Evolutionary conservation across 2,888 invertebrate genomes (phyloP).

Genomic region (Stenodera caucasica): DNA sequence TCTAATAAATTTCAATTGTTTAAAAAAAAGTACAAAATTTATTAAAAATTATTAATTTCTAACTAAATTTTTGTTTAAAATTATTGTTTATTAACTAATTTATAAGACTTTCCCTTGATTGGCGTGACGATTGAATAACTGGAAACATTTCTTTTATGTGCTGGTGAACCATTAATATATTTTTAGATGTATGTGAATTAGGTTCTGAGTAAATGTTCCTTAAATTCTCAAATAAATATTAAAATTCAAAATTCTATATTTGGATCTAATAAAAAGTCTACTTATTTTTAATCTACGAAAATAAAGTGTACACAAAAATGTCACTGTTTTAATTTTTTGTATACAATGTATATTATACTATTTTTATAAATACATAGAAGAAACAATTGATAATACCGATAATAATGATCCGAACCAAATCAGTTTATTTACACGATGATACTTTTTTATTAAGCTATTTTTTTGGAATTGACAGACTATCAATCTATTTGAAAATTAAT

Average conservation of each 20-base stretch:
- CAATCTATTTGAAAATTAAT: not conserved
- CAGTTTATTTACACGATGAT: conserved; percentile 8
- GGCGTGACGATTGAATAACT: too few relatives aligned
- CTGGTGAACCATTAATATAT: too few relatives aligned
- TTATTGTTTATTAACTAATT: too few relatives aligned
- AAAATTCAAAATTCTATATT: not conserved
- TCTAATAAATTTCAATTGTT: too few relatives aligned
- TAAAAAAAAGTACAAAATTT: too few relatives aligned
- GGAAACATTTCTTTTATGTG: too few relatives aligned
- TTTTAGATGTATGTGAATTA: too few relatives aligned
- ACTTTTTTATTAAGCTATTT: conserved; percentile 1
- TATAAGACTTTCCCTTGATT: too few relatives aligned
- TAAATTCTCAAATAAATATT: too few relatives aligned
- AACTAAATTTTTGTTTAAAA: too few relatives aligned
- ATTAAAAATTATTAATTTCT: too few relatives aligned
- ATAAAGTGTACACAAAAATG: not conserved
- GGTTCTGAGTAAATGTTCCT: too few relatives aligned
- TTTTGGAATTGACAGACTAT: not conserved
- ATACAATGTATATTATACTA: conserved; percentile 16
- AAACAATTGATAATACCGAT: not conserved
- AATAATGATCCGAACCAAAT: conserved; percentile 7
- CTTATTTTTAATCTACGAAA: not conserved
- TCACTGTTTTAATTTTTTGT: conserved; percentile 11
- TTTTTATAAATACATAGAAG: conserved; percentile 14
- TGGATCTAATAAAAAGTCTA: conserved; percentile 3